Evolutionary conservation across 1,140 invertebrate genomes (phyloP).

Genomic region (Zaprionus tsacasi): DNA sequence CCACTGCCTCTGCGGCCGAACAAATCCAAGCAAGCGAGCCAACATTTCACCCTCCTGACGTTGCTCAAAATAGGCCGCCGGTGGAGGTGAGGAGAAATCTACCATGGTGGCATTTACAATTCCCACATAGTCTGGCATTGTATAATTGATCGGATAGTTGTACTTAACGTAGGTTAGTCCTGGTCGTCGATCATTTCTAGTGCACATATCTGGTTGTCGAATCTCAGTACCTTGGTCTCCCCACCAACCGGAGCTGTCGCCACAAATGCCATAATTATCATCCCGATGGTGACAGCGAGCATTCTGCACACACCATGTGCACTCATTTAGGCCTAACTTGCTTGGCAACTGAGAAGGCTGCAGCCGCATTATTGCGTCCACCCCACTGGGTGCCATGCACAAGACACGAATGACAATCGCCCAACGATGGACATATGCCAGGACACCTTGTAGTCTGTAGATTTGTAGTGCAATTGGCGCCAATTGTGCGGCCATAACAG

Average conservation of each 20-base stretch:
- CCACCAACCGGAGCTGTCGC: slow-evolving; percentile 95
- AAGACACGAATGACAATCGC: slow-evolving; percentile 95
- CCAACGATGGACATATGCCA: slow-evolving; percentile 93
- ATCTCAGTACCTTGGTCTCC: slow-evolving; percentile 92
- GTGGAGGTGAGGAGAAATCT: slow-evolving; percentile 89
- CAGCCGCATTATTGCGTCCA: slow-evolving; percentile 72
- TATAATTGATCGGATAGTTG: slow-evolving; percentile 92
- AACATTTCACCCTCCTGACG: slow-evolving; percentile 89
- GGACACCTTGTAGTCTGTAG: slow-evolving; percentile 94
- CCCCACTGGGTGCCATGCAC: slow-evolving; percentile 87
- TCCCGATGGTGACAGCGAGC: slow-evolving; percentile 94
- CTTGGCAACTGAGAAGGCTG: slow-evolving; percentile 89
- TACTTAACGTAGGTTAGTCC: slow-evolving; percentile 96
- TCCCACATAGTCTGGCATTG: slow-evolving; percentile 93
- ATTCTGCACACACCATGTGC: slow-evolving; percentile 97
- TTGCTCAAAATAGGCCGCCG: slow-evolving; percentile 88
- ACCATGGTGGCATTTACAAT: slow-evolving; percentile 94
- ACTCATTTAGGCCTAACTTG: slow-evolving; percentile 90
- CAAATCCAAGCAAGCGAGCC: slow-evolving; percentile 90
- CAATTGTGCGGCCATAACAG: slow-evolving; percentile 93
- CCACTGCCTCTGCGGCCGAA: slow-evolving; percentile 90
- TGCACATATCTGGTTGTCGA: slow-evolving; percentile 90
- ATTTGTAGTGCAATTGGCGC: slow-evolving; percentile 94
- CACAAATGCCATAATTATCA: slow-evolving; percentile 93
- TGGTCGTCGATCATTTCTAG: slow-evolving; percentile 91